A percentile compares a stretch with the other conserved stretches of the same genome.
Evolutionary conservation across 2,797 vertebrate genomes (phyloP).

Genomic region (Anguilla megastoma): DNA sequence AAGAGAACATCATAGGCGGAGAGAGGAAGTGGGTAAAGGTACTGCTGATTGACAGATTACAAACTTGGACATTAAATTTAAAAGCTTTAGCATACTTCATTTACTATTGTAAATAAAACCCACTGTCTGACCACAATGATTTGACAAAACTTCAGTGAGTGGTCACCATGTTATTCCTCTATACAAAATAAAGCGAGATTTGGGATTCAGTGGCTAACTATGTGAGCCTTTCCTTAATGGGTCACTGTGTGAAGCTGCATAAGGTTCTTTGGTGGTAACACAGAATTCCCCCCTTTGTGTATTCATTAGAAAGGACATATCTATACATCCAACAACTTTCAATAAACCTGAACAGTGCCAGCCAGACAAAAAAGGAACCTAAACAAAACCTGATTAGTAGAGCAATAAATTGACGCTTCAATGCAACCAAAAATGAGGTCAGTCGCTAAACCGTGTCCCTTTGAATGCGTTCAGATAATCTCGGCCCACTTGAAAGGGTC

Average conservation of each 20-base stretch:
- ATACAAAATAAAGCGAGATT: neutral
- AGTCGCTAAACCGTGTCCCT: neutral
- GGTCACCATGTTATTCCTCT: neutral
- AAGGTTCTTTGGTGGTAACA: neutral
- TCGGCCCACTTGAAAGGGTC: neutral
- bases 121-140: conserved; percentile 48
- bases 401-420: conserved; percentile 39
- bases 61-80: conserved; percentile 44
- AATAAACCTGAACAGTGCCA: neutral
- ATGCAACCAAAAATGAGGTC: conserved; percentile 33
- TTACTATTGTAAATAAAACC: conserved; percentile 40
- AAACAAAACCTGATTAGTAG: conserved; percentile 35
- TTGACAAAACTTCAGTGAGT: neutral
- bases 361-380: neutral
- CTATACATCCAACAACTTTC: neutral
- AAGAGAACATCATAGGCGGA: neutral
- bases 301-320: neutral
- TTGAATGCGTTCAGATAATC: conserved; percentile 16
- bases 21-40: conserved; percentile 31
- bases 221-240: neutral
- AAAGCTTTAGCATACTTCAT: conserved; percentile 47
- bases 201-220: neutral
- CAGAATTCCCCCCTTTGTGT: neutral
- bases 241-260: neutral
- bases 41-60: conserved; percentile 48